A percentile compares a stretch with the other conserved stretches of the same genome.
phyloP scores from a whole-genome alignment of 2,113 vertebrate genomes.

The Vulpes lagopus region DNA sequence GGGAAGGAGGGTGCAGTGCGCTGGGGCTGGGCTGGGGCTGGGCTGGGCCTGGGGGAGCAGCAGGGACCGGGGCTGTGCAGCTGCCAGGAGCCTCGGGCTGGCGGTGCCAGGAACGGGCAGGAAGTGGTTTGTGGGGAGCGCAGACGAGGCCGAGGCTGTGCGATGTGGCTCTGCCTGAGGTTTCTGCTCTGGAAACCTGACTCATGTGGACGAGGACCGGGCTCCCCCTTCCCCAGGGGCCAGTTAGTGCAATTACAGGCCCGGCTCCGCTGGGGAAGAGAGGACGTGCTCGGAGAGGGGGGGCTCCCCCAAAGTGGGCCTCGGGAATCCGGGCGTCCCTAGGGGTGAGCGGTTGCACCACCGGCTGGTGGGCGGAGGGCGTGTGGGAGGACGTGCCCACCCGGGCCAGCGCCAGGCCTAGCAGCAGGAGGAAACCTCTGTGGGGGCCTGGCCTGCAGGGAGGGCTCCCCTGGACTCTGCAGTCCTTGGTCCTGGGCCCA shows the following conservation, averaged over 20 bases:
- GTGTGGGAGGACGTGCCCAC: rapidly evolving
- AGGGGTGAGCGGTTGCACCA: not conserved
- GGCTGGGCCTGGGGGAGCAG: not conserved
- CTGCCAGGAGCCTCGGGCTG: not conserved
- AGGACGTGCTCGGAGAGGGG: not conserved
- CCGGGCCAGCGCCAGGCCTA: not conserved
- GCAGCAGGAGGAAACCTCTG: not conserved
- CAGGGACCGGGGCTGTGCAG: not conserved
- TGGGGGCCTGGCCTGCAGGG: rapidly evolving
- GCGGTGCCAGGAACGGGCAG: conserved; percentile 78
- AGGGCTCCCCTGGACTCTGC: not conserved
- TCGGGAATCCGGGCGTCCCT: not conserved
- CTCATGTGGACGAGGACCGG: conserved; percentile 68
- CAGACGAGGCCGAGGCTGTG: not conserved
- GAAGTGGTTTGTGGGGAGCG: conserved; percentile 86
- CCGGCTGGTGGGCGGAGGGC: not conserved
- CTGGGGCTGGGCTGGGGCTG: not conserved
- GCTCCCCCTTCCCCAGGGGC: conserved; percentile 39
- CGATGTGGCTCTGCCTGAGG: conserved; percentile 83
- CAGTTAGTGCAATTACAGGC: conserved; percentile 67
- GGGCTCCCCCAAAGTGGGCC: not conserved
- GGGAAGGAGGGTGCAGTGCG: not conserved
- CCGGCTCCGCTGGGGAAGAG: not conserved
- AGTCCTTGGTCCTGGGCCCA: not conserved
- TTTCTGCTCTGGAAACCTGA: conserved; percentile 84